Evolutionary conservation across 2,888 invertebrate genomes (phyloP), one percentile per base, ranked within the genome.

Genomic region (Eucera pruinosa): DNA sequence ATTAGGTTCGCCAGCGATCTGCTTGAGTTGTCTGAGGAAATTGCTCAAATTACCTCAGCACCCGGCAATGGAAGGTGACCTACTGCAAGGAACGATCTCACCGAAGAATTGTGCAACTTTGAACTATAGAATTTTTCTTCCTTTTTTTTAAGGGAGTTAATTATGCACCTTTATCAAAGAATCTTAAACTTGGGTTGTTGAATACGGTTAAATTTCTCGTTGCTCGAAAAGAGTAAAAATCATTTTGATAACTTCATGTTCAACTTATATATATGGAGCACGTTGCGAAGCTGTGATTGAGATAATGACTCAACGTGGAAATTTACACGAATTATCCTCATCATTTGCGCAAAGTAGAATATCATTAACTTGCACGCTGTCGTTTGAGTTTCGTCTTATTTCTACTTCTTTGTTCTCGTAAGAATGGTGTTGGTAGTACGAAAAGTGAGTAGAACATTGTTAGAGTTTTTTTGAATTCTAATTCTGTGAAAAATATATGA

Each of bases 51-150:
- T 76, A 69, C 52, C 50, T 64, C 55, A 33, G 75, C 64, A 52
- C 71, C 70, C 69, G 67, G 33, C 78, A 77, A 43, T 71, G 54
- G 62, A 77, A 67, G 66, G 67, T 78, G 71, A 71, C 71, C 78
- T 64, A 72, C 58, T 64, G 54, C 33, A 13, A 64, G n/a, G n/a
- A 30, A 36, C 54, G 58, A 71, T 67, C 64, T 67, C 48, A 55
- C 39, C 48, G 9, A 47, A 20, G 18, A 23, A 52, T 65, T 41
- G 54, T 48, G 62, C 39, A 50, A 66, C 39, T 57, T 13, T 4
- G 20, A 55, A 57, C 20, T 33, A 36, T 11, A 23, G 9, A 36
- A 13, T 54, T 36, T 25, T 13, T n/a, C 27, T 4, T 20, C 39
- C 1, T 18, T 20, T n/a, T 36, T 50, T 52, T 7, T 5, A 20